Evolutionary conservation across 2,113 vertebrate species (phyloP).

Genomic region (Orycteropus afer): DNA sequence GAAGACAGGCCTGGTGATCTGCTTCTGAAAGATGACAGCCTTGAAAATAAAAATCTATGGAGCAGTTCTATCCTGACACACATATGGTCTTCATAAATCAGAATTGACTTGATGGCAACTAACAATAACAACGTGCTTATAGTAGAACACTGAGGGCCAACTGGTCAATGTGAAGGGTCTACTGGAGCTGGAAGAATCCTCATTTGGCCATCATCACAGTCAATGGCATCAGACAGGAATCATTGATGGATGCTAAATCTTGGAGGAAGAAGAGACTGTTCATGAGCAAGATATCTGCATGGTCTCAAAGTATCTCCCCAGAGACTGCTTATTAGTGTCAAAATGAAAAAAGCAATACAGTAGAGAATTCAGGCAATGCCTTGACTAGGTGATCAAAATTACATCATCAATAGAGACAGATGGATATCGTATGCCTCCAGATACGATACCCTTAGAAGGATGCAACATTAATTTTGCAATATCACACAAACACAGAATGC

Average conservation of each 20-base stretch:
- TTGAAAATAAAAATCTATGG: neutral
- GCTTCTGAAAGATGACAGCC: neutral
- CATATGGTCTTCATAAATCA: neutral
- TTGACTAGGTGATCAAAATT: neutral
- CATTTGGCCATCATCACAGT: neutral
- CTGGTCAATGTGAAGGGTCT: neutral
- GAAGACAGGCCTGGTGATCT: neutral
- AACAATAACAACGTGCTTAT: neutral
- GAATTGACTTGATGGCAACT: neutral
- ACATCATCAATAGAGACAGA: neutral
- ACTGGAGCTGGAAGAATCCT: neutral
- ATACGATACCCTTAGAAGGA: neutral
- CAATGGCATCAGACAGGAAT: neutral
- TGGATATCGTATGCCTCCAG: neutral
- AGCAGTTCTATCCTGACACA: neutral
- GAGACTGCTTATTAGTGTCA: constrained; percentile 9
- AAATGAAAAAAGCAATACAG: neutral
- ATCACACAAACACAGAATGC: neutral
- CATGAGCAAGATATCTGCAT: neutral
- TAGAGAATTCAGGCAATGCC: neutral
- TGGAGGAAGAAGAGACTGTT: neutral
- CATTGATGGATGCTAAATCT: neutral
- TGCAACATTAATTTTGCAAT: neutral
- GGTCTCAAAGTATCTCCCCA: neutral
- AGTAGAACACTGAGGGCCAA: neutral